Evolutionary conservation across 2,888 invertebrate species (phyloP).

Genomic region (Cataglyphis rosenhaueri): DNA sequence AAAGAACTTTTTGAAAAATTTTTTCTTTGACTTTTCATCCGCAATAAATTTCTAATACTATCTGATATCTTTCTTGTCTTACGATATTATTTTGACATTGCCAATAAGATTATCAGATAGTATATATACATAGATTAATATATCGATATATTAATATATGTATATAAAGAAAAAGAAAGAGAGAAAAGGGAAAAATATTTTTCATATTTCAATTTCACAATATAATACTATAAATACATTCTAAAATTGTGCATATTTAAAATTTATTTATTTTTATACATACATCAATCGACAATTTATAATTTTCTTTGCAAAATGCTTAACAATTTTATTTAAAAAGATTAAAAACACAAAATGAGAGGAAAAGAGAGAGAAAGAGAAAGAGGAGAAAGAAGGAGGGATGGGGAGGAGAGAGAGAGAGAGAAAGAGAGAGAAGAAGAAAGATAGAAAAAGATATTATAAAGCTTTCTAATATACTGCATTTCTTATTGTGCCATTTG

Average conservation of each 20-base stretch:
- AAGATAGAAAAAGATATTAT: background rate
- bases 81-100: background rate
- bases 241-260: background rate
- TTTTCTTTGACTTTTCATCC: conserved; percentile 9
- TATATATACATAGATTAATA: background rate
- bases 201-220: background rate
- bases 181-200: background rate
- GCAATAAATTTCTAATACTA: conserved; percentile 13
- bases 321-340: background rate
- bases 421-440: background rate
- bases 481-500: conserved; percentile 48
- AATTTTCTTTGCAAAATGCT: background rate
- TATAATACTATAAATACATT: background rate
- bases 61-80: background rate
- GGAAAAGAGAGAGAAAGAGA: no score
- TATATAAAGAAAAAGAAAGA: background rate
- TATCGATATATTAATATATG: background rate
- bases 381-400: no score
- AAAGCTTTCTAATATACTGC: conserved; percentile 35
- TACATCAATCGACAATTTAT: background rate
- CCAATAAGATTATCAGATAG: background rate
- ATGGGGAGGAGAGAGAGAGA: no score
- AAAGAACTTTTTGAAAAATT: conserved; percentile 19
- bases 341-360: background rate
- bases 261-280: background rate